A percentile compares a stretch with the other conserved stretches of the same genome.
Evolutionary conservation across 2,888 invertebrate genomes (phyloP).

Genomic region (Eupsilia transversa): DNA sequence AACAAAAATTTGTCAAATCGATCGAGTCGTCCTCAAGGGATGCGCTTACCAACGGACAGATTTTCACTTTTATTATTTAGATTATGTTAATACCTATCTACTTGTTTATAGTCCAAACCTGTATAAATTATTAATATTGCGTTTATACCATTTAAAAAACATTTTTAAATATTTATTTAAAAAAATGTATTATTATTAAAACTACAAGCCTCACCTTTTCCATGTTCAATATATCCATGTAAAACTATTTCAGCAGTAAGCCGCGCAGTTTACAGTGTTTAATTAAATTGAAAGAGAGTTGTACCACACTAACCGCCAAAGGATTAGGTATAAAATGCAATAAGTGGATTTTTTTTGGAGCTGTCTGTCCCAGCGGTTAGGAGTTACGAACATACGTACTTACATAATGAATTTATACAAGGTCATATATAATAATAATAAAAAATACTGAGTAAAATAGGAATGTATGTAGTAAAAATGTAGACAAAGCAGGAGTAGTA

Average conservation of each 20-base stretch:
- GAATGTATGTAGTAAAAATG: neutral
- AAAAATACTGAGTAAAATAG: neutral
- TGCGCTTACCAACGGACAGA: too few relatives aligned
- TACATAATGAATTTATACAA: neutral
- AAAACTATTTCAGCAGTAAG: slow-evolving; percentile 54
- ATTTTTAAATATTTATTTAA: too few relatives aligned
- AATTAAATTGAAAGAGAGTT: slow-evolving; percentile 66
- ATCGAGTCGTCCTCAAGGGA: neutral
- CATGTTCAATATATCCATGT: slow-evolving; percentile 41
- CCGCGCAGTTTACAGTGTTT: slow-evolving; percentile 63
- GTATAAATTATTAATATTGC: too few relatives aligned
- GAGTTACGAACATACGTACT: neutral
- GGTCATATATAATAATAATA: too few relatives aligned
- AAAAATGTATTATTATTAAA: too few relatives aligned
- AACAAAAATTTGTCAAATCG: neutral
- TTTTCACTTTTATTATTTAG: too few relatives aligned
- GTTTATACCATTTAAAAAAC: too few relatives aligned
- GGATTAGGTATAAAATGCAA: slow-evolving; percentile 42
- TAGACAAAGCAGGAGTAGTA: neutral
- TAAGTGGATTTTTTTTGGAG: slow-evolving; percentile 34
- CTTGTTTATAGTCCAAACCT: neutral
- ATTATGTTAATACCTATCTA: too few relatives aligned
- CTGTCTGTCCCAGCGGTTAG: slow-evolving; percentile 26
- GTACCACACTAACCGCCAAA: slow-evolving; percentile 53
- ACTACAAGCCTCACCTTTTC: slow-evolving; percentile 2